A percentile compares a stretch with the other conserved stretches of the same genome.
Evolutionary conservation across 92 coral and sea anemone species (phyloP).

Genomic region (Diadumene lineata): DNA sequence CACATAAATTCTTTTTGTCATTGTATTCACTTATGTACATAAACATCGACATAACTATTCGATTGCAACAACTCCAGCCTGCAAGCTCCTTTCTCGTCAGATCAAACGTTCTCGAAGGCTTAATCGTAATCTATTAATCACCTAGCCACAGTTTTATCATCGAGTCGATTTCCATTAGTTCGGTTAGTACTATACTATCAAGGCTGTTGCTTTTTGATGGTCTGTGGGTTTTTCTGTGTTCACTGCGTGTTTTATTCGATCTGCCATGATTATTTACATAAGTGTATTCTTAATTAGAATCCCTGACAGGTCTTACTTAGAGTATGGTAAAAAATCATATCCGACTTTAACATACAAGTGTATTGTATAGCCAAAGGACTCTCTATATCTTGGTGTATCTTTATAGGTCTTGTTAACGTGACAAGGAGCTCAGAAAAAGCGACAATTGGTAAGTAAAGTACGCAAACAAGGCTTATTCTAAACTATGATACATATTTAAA

Average conservation of each 20-base stretch:
- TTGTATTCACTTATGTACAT: neutral
- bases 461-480: too few species aligned
- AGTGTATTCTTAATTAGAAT: slow-evolving; percentile 7
- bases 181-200: slow-evolving; percentile 1
- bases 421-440: neutral
- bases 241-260: neutral
- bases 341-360: neutral
- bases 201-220: neutral
- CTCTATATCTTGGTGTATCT: neutral
- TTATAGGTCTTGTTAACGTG: neutral
- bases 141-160: neutral
- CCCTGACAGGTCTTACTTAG: neutral
- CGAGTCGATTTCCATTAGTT: slow-evolving; percentile 5
- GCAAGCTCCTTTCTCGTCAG: neutral
- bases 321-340: neutral
- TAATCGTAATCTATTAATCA: neutral
- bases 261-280: slow-evolving; percentile 12
- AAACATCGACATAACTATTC: neutral
- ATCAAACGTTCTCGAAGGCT: neutral
- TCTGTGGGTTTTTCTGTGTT: slow-evolving; percentile 5
- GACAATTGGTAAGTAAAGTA: neutral
- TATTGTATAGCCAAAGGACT: neutral
- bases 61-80: neutral
- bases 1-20: neutral
- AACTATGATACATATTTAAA: too few species aligned